Evolutionary conservation across 64 coral and sea anemone genomes (phyloP), one percentile per base, ranked within the genome.

Genomic region (Actinia equina): DNA sequence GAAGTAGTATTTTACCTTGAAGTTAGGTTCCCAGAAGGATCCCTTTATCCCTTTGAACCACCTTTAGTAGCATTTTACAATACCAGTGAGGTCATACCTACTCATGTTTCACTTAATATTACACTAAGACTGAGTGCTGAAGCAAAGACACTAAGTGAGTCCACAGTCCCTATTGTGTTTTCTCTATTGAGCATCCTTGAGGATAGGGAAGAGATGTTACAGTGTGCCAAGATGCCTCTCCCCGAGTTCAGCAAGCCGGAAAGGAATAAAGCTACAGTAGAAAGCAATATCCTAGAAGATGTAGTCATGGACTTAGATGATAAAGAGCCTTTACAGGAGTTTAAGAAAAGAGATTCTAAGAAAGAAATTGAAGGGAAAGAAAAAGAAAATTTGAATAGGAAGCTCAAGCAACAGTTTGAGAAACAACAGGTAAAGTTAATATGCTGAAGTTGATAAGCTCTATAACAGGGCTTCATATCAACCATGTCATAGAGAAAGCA

Each of bases 21-120:
- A 86, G 83, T 96, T 41, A 26, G 94, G 69, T 96, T 96, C 26
- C 77, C 88, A 53, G 65, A 93, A 25, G 88, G 91, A 74, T 93
- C 88, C n/a, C 69, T 96, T 22, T 96, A 96, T 88, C 94, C 94
- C 14, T 88, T 88, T 93, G 94, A 96, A 86, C 84, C 86, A 41
- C 91, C 94, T 60, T 22, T 96, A 19, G 79, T 96, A 76, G 91
- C 70, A 46, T 93, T 96, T 85, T 90, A 96, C 61, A 92, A 91
- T 52, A 87, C 86, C 46, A 84, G 88, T 88, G 94, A 96, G 52
- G 71, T 51, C 2, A 62, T 93, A 44, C 88, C 91, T 22, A 43
- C 80, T 16, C 71, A 83, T 85, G 88, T 86, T 9, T 93, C 91
- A 53, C 88, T 96, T 41, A 96, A 93, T 93, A 87, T 96, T 27